These are phyloP conservation scores for Numenius arquata DNA, from an alignment of 2,113 vertebrate genomes.

Conservation along the genomic window DNA sequence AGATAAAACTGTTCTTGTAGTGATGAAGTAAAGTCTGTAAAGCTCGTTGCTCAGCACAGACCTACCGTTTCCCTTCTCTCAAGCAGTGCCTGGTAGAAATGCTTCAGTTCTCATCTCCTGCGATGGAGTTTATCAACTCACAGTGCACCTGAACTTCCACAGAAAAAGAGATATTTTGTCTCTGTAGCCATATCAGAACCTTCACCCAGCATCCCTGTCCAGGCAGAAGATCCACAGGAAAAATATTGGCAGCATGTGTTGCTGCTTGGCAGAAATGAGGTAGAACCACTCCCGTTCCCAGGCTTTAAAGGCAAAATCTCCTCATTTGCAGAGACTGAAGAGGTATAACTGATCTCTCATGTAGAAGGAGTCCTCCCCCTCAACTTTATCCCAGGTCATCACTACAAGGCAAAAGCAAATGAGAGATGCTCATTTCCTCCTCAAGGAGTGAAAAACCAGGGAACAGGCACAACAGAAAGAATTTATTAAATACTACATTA, in stretches of 20 bases:
- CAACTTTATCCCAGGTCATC: background rate
- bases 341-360: background rate
- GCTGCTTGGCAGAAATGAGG: background rate
- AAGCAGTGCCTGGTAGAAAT: background rate
- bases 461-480: background rate
- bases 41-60: background rate
- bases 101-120: background rate
- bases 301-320: background rate
- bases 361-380: background rate
- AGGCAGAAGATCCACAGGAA: background rate
- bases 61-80: background rate
- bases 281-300: background rate
- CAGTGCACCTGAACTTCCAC: background rate
- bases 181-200: background rate
- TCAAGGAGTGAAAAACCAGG: background rate
- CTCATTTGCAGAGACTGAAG: background rate
- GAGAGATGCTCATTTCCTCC: background rate
- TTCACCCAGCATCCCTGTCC: background rate
- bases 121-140: background rate
- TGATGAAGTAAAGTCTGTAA: background rate
- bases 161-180: background rate
- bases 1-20: background rate
- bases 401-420: background rate
- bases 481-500: background rate
- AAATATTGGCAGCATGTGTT: background rate